Evolutionary conservation across 2,113 vertebrate genomes (phyloP).

Genomic region (Plecotus auritus): DNA sequence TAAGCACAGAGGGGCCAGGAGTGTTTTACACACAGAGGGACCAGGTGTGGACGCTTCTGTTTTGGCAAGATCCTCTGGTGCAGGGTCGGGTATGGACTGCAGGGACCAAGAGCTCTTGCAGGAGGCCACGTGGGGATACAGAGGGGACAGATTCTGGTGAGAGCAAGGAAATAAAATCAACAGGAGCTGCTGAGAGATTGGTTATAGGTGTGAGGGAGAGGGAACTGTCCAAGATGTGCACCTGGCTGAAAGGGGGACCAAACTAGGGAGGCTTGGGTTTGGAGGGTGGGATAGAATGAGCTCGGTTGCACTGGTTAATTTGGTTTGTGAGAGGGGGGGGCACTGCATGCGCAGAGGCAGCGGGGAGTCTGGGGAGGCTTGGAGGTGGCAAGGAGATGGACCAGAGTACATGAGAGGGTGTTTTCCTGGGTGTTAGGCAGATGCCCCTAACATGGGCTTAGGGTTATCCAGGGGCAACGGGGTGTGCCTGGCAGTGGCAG

Average conservation of each 20-base stretch:
- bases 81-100: background rate
- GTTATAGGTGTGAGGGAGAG: background rate
- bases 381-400: too few species aligned
- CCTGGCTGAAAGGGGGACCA: background rate
- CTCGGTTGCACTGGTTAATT: background rate
- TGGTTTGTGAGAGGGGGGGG: background rate
- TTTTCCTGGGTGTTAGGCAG: background rate
- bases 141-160: background rate
- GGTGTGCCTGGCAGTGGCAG: background rate
- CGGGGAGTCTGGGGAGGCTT: background rate
- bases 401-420: background rate
- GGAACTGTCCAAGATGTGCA: background rate
- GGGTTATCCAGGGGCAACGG: background rate
- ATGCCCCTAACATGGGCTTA: background rate
- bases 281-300: background rate
- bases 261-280: background rate
- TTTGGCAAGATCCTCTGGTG: background rate
- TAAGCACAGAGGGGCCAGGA: background rate
- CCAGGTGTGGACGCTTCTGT: background rate
- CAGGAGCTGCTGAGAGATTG: background rate
- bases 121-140: background rate
- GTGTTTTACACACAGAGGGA: background rate
- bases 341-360: fast-evolving
- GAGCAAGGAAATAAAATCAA: background rate
- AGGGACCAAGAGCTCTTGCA: background rate